These are phyloP conservation scores for Dicycla oo DNA, from an alignment of 2,888 invertebrate species.

Conservation along the genomic window DNA sequence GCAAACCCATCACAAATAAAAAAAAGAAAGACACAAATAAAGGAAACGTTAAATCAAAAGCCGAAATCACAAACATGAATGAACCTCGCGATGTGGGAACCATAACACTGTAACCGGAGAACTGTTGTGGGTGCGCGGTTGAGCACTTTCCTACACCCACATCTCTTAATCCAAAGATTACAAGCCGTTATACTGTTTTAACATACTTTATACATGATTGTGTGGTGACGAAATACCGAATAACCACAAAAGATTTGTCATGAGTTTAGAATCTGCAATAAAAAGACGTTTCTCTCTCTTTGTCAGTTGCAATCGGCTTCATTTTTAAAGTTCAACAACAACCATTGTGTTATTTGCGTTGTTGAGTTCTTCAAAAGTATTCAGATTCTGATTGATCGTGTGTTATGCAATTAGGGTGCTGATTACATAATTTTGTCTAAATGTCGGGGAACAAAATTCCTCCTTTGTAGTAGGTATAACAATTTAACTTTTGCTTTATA, in stretches of 20 bases:
- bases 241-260: conserved; percentile 7
- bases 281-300: not conserved
- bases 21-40: not conserved
- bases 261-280: not conserved
- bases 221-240: conserved; percentile 23
- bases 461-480: too few species aligned
- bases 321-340: too few species aligned
- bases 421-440: too few species aligned
- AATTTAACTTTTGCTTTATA: too few species aligned
- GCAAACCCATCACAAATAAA: too few species aligned
- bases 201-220: conserved; percentile 40
- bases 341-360: too few species aligned
- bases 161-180: conserved; percentile 51
- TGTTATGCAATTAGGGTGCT: too few species aligned
- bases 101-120: conserved; percentile 44
- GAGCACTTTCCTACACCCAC: conserved; percentile 47
- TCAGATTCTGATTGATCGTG: too few species aligned
- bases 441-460: too few species aligned
- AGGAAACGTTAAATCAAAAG: conserved; percentile 24
- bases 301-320: too few species aligned
- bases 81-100: conserved; percentile 26
- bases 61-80: conserved; percentile 39
- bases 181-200: conserved; percentile 51
- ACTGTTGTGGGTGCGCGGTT: conserved; percentile 50
- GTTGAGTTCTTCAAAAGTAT: too few species aligned